These are phyloP conservation scores for Myrmophylax atrothorax DNA, from an alignment of 2,113 vertebrate species.

Conservation along the genomic window DNA sequence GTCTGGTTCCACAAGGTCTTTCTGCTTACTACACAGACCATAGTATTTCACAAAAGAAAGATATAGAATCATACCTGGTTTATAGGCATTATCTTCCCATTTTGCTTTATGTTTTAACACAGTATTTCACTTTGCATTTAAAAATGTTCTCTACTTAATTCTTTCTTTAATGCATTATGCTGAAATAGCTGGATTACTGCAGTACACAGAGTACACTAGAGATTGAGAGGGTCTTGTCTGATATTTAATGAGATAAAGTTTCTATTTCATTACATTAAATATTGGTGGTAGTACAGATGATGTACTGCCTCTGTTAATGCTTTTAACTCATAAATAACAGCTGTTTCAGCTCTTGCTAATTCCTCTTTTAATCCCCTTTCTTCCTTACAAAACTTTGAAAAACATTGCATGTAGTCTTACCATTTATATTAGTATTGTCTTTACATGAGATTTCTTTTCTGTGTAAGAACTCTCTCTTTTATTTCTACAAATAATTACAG, in stretches of 20 bases:
- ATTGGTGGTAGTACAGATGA: not conserved
- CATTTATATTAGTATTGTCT: not conserved
- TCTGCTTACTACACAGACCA: not conserved
- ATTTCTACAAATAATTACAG: slow-evolving; percentile 39
- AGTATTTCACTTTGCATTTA: not conserved
- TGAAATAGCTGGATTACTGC: not conserved
- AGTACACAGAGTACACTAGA: not conserved
- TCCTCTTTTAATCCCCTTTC: slow-evolving; percentile 48
- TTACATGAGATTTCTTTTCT: not conserved
- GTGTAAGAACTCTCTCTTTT: not conserved
- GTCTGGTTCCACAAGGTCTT: not conserved
- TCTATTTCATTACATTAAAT: slow-evolving; percentile 9
- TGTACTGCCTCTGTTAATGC: slow-evolving; percentile 13
- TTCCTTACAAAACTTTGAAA: slow-evolving; percentile 3
- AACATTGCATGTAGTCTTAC: not conserved
- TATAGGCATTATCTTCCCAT: not conserved
- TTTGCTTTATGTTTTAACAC: not conserved
- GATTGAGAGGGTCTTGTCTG: not conserved
- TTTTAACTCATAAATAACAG: slow-evolving; percentile 33
- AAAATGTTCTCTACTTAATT: not conserved
- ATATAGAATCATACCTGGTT: not conserved
- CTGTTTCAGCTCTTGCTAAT: slow-evolving; percentile 24
- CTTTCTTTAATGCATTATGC: not conserved
- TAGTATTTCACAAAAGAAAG: not conserved
- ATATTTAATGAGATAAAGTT: slow-evolving; percentile 23